Base-by-base conservation (phyloP, 2,888 invertebrate species). In the Amphiduros pacificus region DNA sequence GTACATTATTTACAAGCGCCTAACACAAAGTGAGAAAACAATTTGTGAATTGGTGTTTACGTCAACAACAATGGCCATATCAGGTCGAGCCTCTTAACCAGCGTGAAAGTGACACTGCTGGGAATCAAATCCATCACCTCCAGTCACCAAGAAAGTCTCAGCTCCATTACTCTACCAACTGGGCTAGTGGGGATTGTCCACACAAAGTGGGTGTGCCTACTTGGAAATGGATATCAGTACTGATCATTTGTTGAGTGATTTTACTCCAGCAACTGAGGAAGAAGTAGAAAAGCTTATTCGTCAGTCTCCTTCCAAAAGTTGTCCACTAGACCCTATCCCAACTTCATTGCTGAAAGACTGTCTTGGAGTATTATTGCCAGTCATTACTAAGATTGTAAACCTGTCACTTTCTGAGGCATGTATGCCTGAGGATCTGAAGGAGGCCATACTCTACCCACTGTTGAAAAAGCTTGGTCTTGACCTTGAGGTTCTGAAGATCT, bases 271-370 rank as follows among this genome's bases (percentile, higher is more conserved):
- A 44, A 20, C 44, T 17, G 53, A 31, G 6, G 20, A 22, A 5
- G 20, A 53, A 2, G 31, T 55, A n/a, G 9, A 5, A n/a, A 36
- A 40, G 20, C 55, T 36, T 26, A 31, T 55, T 5, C 6, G 24
- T 5, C 31, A 27, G 6, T 28, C n/a, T 17, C n/a, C 26, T n/a
- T 20, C 55, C 6, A 36, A 29, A 32, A 40, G 22, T n/a, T 55
- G 55, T 20, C 14, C 27, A 26, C 55, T 55, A 2, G 55, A 55
- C n/a, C 55, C 55, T 5, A 17, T 40, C 24, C 55, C 55, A 22
- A 55, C 55, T 11, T 36, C 40, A 41, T 6, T 55, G 36, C 40
- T 55, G 11, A 55, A 55, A 24, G 55, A 55, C n/a, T 22, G 55
- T 36, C 4, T 36, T 20, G 36, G 40, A 6, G 40, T 28, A 14